Conservation (phyloP, 2,113 vertebrate genomes). For the Bufo gargarizans region DNA sequence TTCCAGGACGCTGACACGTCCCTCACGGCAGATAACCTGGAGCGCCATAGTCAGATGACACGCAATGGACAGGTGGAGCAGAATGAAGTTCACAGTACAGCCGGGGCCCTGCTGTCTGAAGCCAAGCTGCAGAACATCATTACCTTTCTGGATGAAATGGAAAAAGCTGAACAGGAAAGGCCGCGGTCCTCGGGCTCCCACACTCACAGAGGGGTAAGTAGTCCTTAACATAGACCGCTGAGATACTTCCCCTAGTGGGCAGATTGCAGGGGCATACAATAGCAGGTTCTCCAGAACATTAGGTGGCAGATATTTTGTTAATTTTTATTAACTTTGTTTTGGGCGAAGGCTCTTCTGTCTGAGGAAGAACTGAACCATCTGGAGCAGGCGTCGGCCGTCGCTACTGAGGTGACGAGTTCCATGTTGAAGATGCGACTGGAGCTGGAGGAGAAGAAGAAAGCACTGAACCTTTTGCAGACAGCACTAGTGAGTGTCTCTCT, state of each 20-base stretch:
- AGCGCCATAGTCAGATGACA: slow-evolving; percentile 84
- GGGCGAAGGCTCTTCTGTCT: slow-evolving; percentile 71
- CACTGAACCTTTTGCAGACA: slow-evolving; percentile 85
- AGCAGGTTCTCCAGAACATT: neutral
- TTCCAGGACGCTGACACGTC: slow-evolving; percentile 79
- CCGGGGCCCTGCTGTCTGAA: slow-evolving; percentile 86
- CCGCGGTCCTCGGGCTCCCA: slow-evolving; percentile 80
- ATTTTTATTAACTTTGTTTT: accelerated
- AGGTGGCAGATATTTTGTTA: neutral
- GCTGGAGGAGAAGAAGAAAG: slow-evolving; percentile 88
- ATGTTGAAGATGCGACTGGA: slow-evolving; percentile 87
- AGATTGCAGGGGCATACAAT: neutral
- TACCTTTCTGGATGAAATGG: slow-evolving; percentile 95
- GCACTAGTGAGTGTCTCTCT: slow-evolving; percentile 15
- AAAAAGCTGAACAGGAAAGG: slow-evolving; percentile 84
- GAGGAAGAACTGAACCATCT: slow-evolving; percentile 79
- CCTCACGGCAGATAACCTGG: slow-evolving; percentile 89
- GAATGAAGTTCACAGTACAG: slow-evolving; percentile 65
- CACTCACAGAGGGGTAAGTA: slow-evolving; percentile 77
- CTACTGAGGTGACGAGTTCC: slow-evolving; percentile 77
- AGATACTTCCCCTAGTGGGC: neutral
- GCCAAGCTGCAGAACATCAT: slow-evolving; percentile 94
- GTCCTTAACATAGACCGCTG: too few relatives aligned
- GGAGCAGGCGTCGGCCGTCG: slow-evolving; percentile 79
- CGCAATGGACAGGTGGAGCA: slow-evolving; percentile 69